These are phyloP conservation scores for Icerya purchasi DNA, from an alignment of 2,888 invertebrate genomes.

Conservation along the genomic window DNA sequence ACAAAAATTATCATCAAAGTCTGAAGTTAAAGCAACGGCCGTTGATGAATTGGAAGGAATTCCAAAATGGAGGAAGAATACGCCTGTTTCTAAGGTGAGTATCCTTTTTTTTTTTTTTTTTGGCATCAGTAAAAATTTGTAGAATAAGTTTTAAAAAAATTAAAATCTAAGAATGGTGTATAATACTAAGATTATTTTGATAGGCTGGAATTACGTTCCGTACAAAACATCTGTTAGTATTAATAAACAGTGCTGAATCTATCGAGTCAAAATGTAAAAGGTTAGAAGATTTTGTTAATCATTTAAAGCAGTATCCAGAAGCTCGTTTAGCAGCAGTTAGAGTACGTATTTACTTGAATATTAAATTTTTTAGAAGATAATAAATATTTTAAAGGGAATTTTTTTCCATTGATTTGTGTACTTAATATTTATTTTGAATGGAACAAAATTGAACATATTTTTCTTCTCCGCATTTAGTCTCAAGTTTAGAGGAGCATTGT, in stretches of 20 bases:
- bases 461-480: too few relatives aligned
- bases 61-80: constrained; percentile 7
- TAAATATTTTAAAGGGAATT: too few relatives aligned
- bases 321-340: constrained; percentile 49
- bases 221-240: constrained; percentile 41
- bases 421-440: too few relatives aligned
- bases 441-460: too few relatives aligned
- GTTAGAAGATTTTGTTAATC: constrained; percentile 45
- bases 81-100: constrained; percentile 7
- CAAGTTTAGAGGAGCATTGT: too few relatives aligned
- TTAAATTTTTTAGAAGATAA: too few relatives aligned
- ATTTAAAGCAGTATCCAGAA: constrained; percentile 52
- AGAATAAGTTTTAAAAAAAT: background rate
- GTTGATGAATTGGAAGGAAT: background rate
- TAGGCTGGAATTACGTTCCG: constrained; percentile 34
- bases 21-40: background rate
- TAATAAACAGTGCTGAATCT: constrained; percentile 35
- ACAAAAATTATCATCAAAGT: background rate
- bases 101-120: too few relatives aligned
- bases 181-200: background rate
- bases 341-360: too few relatives aligned
- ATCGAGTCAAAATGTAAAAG: constrained; percentile 35
- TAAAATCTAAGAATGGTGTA: background rate
- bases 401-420: too few relatives aligned
- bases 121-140: too few relatives aligned